Evolutionary conservation across 2,888 invertebrate species (phyloP), one percentile per base, ranked within the genome.

Genomic region (Trichogramma dendrolimi): DNA sequence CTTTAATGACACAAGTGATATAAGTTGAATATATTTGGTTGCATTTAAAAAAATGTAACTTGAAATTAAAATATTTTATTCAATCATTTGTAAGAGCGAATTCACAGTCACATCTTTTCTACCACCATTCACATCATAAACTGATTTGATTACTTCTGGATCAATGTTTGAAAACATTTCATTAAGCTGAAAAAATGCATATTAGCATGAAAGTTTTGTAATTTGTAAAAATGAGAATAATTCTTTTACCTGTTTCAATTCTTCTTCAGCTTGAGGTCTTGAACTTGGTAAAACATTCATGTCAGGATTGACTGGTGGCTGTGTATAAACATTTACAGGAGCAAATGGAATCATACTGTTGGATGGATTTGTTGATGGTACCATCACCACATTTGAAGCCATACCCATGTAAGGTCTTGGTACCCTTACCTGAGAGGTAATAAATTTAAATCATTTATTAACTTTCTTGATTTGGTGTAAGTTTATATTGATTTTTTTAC

Each of bases 81-180:
- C 90, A 48, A 87, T 87, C 90, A 96, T 93, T 78, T 92, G 91
- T 51, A 97, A 84, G 60, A 97, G 82, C 0, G 92, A 91, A 82
- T 94, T 94, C 72, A 96, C 91, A 6, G 95, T 91, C 10, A 88
- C 86, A 74, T 95, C 94, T 75, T 95, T 95, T 79, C 94, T 91
- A 1, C 94, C 94, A 51, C 87, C 81, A 76, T 95, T 94, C 4
- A 90, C 92, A 78, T 95, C 94, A 73, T 91, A 86, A 38, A 97
- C 92, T 0, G 94, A 92, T 76, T 88, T 91, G 61, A 97, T 89
- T 5, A 96, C 94, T 73, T 96, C 95, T 69, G 89, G 90, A 75
- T 97, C 96, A 75, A 96, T 88, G 75, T 90, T 90, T 1, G 97
- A 96, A 82, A 98, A 97, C 95, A 97, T 96, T 81, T 96, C 96